Evolutionary conservation across 2,888 invertebrate genomes (phyloP), one percentile per base, ranked within the genome.

Genomic region (Lasioglossum zephyrum): DNA sequence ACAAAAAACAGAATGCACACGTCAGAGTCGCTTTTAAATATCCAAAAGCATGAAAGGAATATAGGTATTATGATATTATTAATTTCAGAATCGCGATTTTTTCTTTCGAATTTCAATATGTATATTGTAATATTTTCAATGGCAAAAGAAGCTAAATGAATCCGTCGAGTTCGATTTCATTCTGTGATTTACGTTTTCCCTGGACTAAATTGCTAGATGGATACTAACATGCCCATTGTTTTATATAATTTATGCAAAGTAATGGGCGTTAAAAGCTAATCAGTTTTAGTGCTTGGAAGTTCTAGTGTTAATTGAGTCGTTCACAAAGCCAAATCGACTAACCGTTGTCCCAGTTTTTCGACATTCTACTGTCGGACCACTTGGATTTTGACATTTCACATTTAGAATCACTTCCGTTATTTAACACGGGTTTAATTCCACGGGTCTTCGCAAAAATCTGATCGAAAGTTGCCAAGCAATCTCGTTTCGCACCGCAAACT

Each of bases 11-110:
- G n/a, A 57, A 57, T 57, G 11, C 11, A n/a, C 44, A n/a, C 16
- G 13, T 79, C 6, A 79, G 60, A 70, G 47, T n/a, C 57, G 8
- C 26, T 78, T 18, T 44, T 49, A 66, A 36, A 18, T 39, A 49
- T 69, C n/a, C 18, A 18, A 41, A 70, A 11, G 8, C 8, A 18
- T 77, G 26, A 6, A 53, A 39, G 6, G 39, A n/a, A 49, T 49
- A 18, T 49, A 49, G 18, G 2, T 5, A 18, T 18, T 47, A 47
- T 16, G 5, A 49, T 49, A 49, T 22, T 2, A 18, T 5, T 6
- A 18, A 49, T 49, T n/a, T n/a, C 3, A 22, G 9, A 53, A 53
- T 53, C 53, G 9, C 9, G 9, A 6, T 4, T 11, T n/a, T n/a
- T 11, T 2, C 9, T 9, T 4, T 57, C 22, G 2, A 57, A n/a